These are phyloP conservation scores for Lagocephalus sceleratus DNA, from an alignment of 2,797 vertebrate species.

Conservation along the genomic window DNA sequence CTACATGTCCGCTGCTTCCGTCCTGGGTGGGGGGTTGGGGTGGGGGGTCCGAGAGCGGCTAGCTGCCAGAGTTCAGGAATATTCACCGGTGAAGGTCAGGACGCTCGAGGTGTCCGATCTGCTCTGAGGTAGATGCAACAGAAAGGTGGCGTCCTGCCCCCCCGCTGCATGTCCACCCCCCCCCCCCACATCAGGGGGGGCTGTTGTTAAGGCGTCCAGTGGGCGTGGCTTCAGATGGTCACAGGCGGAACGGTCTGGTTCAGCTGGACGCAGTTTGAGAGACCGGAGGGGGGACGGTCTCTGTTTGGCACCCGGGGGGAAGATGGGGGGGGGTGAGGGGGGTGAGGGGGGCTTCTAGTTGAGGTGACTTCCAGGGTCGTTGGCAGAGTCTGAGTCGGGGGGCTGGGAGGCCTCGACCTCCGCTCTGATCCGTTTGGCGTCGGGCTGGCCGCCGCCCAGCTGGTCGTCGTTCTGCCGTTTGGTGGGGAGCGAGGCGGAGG, in stretches of 20 bases:
- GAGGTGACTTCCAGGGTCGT: conserved; percentile 76
- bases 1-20: conserved; percentile 58
- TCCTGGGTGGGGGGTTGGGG: too few species aligned
- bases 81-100: conserved; percentile 63
- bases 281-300: conserved; percentile 54
- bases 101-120: conserved; percentile 37
- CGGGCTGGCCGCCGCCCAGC: conserved; percentile 70
- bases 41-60: conserved; percentile 69
- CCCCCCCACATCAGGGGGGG: conserved; percentile 64
- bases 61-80: conserved; percentile 85
- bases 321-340: conserved; percentile 33
- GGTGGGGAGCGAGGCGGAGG: conserved; percentile 89
- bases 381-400: conserved; percentile 73
- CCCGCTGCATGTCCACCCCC: conserved; percentile 38
- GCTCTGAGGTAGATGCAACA: conserved; percentile 71
- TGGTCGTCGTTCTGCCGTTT: conserved; percentile 89
- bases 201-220: conserved; percentile 87
- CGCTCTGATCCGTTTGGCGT: conserved; percentile 84
- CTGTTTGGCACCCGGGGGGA: conserved; percentile 86
- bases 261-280: conserved; percentile 31
- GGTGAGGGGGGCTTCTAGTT: conserved; percentile 71
- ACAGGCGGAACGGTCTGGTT: conserved; percentile 21
- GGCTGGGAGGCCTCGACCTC: conserved; percentile 51
- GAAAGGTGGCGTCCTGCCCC: conserved; percentile 69
- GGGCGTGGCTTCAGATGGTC: conserved; percentile 45